phyloP scores from a whole-genome alignment of 2,797 vertebrate genomes.

The Poeciliopsis infans region DNA sequence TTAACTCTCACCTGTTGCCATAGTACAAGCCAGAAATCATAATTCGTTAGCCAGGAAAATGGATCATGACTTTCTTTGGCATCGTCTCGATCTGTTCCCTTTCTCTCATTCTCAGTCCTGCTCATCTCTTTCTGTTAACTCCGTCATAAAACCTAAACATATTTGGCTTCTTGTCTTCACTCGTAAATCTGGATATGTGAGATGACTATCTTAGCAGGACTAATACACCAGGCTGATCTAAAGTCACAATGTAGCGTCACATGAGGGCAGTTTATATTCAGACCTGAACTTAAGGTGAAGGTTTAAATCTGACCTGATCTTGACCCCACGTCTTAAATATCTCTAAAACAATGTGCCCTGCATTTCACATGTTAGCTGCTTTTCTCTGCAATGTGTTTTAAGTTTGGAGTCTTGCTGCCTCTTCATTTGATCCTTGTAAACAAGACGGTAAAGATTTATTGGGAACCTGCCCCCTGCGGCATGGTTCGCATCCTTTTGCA shows the following conservation, averaged over 20 bases:
- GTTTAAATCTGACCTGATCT: constrained; percentile 5
- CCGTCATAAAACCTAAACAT: constrained; percentile 15
- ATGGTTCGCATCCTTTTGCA: constrained; percentile 18
- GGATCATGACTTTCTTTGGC: constrained; percentile 5
- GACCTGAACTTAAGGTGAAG: constrained; percentile 26
- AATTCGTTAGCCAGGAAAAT: constrained; percentile 64
- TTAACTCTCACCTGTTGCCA: constrained; percentile 65
- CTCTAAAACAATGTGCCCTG: neutral
- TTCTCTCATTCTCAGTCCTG: neutral
- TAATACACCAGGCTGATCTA: constrained; percentile 32
- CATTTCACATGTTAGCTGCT: constrained; percentile 11
- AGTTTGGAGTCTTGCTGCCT: neutral
- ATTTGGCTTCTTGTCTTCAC: constrained; percentile 31
- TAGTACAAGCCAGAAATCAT: constrained; percentile 50
- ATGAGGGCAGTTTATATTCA: constrained; percentile 39
- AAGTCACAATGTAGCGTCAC: constrained; percentile 21
- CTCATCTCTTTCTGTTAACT: neutral
- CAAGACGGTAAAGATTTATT: constrained; percentile 19
- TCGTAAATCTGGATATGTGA: constrained; percentile 38
- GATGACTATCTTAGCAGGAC: constrained; percentile 18
- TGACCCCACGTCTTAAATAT: constrained; percentile 18
- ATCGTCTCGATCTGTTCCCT: neutral
- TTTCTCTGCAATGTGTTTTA: neutral
- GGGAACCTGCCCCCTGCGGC: constrained; percentile 10
- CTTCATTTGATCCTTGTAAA: constrained; percentile 16